Conservation (phyloP, 2,113 vertebrate genomes). For the Zonotrichia leucophrys region DNA sequence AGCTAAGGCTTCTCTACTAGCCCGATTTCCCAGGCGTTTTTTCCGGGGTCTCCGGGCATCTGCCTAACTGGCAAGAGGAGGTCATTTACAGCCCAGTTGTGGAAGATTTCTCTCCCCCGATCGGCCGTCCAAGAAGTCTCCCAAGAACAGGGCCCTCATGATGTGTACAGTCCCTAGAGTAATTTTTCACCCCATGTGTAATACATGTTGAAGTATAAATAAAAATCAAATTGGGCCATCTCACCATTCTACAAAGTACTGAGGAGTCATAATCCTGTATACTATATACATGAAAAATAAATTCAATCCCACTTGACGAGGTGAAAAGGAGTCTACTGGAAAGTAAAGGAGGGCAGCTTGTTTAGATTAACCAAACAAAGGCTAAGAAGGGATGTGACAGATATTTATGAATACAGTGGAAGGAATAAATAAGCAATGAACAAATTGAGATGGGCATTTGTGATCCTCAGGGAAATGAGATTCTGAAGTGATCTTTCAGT, state of each 20-base stretch:
- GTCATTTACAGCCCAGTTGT: accelerated
- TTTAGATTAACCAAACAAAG: neutral
- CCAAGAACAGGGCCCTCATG: neutral
- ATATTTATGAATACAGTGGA: neutral
- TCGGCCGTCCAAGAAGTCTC: accelerated
- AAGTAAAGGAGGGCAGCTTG: neutral
- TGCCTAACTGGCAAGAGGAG: neutral
- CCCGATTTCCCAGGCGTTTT: accelerated
- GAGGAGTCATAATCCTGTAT: neutral
- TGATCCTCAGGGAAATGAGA: neutral
- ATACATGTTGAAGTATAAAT: neutral
- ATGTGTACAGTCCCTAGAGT: accelerated
- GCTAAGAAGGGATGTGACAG: neutral
- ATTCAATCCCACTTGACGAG: neutral
- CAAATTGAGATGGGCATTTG: neutral
- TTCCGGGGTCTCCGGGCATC: neutral
- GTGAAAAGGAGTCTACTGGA: neutral
- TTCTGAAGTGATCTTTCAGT: neutral
- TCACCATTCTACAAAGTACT: neutral
- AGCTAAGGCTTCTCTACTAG: neutral
- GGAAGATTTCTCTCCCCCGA: neutral
- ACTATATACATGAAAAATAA: neutral
- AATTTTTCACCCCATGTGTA: neutral
- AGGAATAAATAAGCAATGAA: neutral
- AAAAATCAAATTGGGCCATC: neutral